Evolutionary conservation across 2,113 vertebrate species (phyloP).

Genomic region (Passer montanus): DNA sequence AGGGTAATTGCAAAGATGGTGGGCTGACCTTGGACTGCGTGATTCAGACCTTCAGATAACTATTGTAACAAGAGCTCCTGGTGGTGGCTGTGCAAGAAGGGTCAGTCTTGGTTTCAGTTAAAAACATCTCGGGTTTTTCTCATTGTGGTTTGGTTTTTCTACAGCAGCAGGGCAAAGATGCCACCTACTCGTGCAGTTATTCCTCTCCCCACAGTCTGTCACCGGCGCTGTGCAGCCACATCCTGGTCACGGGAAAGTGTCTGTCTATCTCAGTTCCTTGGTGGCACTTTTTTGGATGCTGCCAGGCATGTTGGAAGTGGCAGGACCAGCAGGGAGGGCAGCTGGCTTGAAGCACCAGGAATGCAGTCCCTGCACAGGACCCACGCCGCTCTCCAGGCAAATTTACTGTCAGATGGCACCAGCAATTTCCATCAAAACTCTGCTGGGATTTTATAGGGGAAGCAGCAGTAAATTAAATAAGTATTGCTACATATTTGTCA

Average conservation of each 20-base stretch:
- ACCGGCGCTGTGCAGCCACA: neutral
- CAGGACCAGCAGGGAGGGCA: neutral
- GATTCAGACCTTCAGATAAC: neutral
- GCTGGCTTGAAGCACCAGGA: fast-evolving
- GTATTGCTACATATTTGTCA: neutral
- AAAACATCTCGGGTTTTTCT: neutral
- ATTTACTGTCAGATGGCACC: neutral
- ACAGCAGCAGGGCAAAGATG: neutral
- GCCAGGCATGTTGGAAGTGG: neutral
- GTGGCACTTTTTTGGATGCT: fast-evolving
- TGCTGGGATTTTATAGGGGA: neutral
- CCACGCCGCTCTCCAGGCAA: fast-evolving
- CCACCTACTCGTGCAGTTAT: fast-evolving
- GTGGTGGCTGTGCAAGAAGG: neutral
- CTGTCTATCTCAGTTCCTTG: fast-evolving
- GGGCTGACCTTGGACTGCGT: neutral
- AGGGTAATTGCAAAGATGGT: neutral
- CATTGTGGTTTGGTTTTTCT: neutral
- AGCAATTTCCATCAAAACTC: neutral
- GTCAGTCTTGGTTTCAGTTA: neutral
- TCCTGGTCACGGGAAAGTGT: fast-evolving
- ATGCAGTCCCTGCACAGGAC: neutral
- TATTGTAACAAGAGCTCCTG: neutral
- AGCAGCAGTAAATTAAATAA: constrained; percentile 20
- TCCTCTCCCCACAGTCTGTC: neutral